Evolutionary conservation across 2,888 invertebrate species (phyloP).

Genomic region (Meganola albula): DNA sequence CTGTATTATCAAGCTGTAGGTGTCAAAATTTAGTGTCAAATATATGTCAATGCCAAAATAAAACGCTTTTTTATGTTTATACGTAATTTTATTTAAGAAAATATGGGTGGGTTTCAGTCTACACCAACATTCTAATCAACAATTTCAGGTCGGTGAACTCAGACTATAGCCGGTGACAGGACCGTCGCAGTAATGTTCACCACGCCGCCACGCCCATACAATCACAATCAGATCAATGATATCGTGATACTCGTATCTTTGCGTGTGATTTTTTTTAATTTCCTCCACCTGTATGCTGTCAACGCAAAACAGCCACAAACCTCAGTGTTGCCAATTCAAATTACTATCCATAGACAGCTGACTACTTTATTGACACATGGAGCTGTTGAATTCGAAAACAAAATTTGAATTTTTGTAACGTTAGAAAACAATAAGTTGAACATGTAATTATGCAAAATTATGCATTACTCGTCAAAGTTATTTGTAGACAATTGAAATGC

Average conservation of each 20-base stretch:
- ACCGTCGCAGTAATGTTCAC: constrained; percentile 35
- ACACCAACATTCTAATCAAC: too few species aligned
- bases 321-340: constrained; percentile 36
- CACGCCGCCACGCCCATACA: constrained; percentile 38
- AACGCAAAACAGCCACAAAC: constrained; percentile 34
- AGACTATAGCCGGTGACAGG: too few species aligned
- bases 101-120: too few species aligned
- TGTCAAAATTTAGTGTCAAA: too few species aligned
- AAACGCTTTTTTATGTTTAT: too few species aligned
- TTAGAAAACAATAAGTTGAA: neutral
- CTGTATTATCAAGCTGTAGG: too few species aligned
- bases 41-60: too few species aligned
- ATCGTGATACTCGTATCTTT: too few species aligned
- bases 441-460: neutral
- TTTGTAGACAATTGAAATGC: neutral
- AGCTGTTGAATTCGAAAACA: constrained; percentile 24
- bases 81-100: too few species aligned
- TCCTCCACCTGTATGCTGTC: constrained; percentile 22
- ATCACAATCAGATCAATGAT: constrained; percentile 39
- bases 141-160: too few species aligned
- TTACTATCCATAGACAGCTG: constrained; percentile 25
- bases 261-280: constrained; percentile 39
- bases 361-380: constrained; percentile 26
- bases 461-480: constrained; percentile 1
- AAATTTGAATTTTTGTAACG: constrained; percentile 22